Evolutionary conservation across 1,140 invertebrate species (phyloP), one percentile per base, ranked within the genome.

Genomic region (Mya arenaria): DNA sequence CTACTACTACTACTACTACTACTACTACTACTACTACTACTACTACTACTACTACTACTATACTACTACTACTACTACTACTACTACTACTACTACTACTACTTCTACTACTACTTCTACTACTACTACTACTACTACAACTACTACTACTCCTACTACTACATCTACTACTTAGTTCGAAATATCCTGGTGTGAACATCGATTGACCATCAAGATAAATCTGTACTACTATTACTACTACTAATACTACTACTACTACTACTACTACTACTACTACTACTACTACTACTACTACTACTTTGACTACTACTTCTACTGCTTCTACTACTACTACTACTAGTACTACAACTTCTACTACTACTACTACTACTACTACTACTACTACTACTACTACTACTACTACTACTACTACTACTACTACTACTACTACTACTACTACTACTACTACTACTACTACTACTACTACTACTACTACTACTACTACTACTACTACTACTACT

Each of bases 371-470:
- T 39, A 68, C 65, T 39, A 68, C 36, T 39, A 68, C 65, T 36
- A 34, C 36, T 0, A 68, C 65, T 68, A 0, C 17, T 68, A 68
- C 30, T 68, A 68, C 36, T 41, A 68, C 30, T 68, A 36, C 63
- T 36, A 68, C 41, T 66, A 66, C 63, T 66, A 66, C 63, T 68
- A 68, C 30, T 1, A 68, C 30, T 68, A 68, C 4, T 68, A 68
- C 4, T 39, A 36, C 30, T 68, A 68, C 6, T 36, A n/a, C 1
- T 66, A 66, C 30, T 68, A 68, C 30, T 68, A 68, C 36, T 36
- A 37, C 63, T 4, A 68, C 63, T 41, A 68, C 30, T 2, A 68
- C 30, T 68, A 68, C 63, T 68, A 5, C 30, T 68, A 68, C 63
- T 36, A 39, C 6, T 36, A 41, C 6, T 68, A 41, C 6, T 39